Percentiles rank a stretch among this genome's conserved stretches.
Conservation (phyloP, 2,113 vertebrate genomes). For the Gobiocypris rarus region DNA sequence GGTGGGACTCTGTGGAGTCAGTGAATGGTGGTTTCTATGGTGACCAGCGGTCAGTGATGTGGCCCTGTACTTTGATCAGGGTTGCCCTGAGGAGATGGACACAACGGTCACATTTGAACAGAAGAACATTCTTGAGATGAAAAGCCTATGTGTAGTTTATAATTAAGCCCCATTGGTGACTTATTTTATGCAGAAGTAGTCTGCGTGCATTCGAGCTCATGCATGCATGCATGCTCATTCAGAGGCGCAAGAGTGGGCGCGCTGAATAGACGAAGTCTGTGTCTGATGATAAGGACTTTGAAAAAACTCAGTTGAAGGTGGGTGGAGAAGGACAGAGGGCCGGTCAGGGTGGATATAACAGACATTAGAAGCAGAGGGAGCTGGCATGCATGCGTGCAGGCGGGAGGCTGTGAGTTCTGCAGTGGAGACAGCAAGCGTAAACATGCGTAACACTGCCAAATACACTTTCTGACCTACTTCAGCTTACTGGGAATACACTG, state of each 20-base stretch:
- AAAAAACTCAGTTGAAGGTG: conserved; percentile 28
- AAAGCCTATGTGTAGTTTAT: conserved; percentile 23
- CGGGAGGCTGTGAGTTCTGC: conserved; percentile 1
- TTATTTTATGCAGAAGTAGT: conserved; percentile 24
- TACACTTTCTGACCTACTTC: conserved; percentile 54
- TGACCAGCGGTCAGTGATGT: conserved; percentile 59
- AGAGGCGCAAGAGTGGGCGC: conserved; percentile 25
- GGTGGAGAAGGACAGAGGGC: conserved; percentile 22
- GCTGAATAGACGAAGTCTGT: conserved; percentile 38
- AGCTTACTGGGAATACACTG: conserved; percentile 25
- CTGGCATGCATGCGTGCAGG: conserved; percentile 3
- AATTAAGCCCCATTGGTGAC: conserved; percentile 46
- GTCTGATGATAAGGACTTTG: conserved; percentile 24
- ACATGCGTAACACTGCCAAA: conserved; percentile 43
- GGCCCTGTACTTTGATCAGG: conserved; percentile 63
- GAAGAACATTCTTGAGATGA: conserved; percentile 21
- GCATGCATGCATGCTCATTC: conserved; percentile 15
- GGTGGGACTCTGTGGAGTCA: conserved; percentile 1
- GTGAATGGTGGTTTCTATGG: conserved; percentile 47
- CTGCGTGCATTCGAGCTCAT: conserved; percentile 12
- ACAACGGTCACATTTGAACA: conserved; percentile 17
- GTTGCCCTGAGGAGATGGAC: conserved; percentile 17
- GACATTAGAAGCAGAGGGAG: background rate
- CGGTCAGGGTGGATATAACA: conserved; percentile 22
- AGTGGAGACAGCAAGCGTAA: conserved; percentile 31